These are phyloP conservation scores for Galemys pyrenaicus DNA, from an alignment of 2,113 vertebrate species.

Conservation along the genomic window DNA sequence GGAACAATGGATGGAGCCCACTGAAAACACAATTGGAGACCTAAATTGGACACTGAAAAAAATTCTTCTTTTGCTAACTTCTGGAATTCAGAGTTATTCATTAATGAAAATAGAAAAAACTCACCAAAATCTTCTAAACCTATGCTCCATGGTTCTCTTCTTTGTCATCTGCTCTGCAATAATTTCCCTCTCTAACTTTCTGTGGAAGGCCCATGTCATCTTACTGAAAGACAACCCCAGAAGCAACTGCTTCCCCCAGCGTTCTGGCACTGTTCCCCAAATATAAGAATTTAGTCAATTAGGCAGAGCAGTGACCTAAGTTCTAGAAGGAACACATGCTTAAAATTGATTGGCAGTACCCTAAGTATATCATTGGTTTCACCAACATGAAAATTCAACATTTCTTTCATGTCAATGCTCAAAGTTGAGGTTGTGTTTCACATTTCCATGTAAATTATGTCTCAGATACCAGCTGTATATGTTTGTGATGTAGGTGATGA, in stretches of 20 bases:
- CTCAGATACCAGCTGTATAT: constrained; percentile 23
- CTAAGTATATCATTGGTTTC: neutral
- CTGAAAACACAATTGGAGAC: neutral
- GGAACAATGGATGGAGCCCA: neutral
- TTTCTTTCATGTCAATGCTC: neutral
- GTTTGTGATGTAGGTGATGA: neutral
- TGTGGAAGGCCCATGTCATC: neutral
- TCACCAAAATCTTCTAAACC: neutral
- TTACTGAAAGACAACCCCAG: neutral
- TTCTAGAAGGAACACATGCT: neutral
- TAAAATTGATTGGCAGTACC: neutral
- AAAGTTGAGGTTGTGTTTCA: neutral
- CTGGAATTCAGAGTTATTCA: neutral
- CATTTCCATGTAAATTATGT: neutral
- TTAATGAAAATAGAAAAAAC: neutral
- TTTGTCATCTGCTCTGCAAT: neutral
- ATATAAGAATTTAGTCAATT: neutral
- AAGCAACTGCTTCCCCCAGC: neutral
- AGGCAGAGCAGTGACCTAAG: neutral
- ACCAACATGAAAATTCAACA: neutral
- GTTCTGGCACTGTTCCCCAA: neutral
- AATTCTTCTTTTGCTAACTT: neutral
- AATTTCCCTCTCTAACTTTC: neutral
- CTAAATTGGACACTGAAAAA: neutral
- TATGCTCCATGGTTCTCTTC: neutral